Conservation (phyloP, 2,113 vertebrate genomes). For the Siphamia tubifer region DNA sequence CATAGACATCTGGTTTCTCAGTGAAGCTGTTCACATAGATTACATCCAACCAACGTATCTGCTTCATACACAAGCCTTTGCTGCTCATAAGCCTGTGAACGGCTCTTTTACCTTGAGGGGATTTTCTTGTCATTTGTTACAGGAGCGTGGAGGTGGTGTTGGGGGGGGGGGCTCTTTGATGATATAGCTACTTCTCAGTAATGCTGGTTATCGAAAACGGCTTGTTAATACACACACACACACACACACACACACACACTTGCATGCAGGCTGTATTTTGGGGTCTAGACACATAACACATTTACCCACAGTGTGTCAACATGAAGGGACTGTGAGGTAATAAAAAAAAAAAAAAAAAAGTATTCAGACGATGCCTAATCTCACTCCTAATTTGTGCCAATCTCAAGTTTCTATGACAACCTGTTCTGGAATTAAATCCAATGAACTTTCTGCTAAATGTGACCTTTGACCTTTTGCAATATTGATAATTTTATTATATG, state of each 20-base stretch:
- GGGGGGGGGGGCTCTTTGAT: slow-evolving; percentile 52
- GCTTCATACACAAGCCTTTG: slow-evolving; percentile 1
- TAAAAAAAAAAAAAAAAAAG: not conserved
- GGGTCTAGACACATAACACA: slow-evolving; percentile 3
- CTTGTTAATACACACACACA: not conserved
- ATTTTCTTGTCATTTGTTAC: slow-evolving; percentile 57
- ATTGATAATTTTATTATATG: too few relatives aligned
- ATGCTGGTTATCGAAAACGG: slow-evolving; percentile 42
- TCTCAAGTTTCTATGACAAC: too few relatives aligned
- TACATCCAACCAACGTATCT: slow-evolving; percentile 17
- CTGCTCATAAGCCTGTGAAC: slow-evolving; percentile 34
- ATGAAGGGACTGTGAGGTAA: not conserved
- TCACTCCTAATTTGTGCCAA: too few relatives aligned
- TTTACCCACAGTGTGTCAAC: slow-evolving; percentile 12
- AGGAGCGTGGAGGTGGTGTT: not conserved
- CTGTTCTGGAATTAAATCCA: too few relatives aligned
- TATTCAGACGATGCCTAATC: too few relatives aligned
- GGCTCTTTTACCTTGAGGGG: slow-evolving; percentile 51
- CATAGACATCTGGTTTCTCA: slow-evolving; percentile 4
- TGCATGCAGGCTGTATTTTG: slow-evolving; percentile 13
- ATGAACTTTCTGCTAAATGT: too few relatives aligned
- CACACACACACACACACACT: not conserved
- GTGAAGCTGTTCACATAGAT: slow-evolving; percentile 48
- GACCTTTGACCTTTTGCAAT: too few relatives aligned
- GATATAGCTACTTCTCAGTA: slow-evolving; percentile 35